Evolutionary conservation across 2,113 vertebrate genomes (phyloP).

Genomic region (Salvelinus namaycush): DNA sequence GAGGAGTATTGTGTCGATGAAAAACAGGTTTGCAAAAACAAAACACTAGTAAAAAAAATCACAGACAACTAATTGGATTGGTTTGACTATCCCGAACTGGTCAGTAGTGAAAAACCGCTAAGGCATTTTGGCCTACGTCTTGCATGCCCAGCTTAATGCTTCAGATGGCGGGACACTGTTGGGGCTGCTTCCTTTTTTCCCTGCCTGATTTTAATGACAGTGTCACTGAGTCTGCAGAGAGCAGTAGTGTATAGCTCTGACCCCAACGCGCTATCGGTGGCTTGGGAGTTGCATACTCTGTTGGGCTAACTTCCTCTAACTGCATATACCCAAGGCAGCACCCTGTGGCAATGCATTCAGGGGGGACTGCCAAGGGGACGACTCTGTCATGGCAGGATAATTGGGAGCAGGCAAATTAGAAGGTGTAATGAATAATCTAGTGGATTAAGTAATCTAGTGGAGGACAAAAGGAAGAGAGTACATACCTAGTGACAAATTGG

Average conservation of each 20-base stretch:
- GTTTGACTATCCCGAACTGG: too few relatives aligned
- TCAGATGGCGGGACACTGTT: neutral
- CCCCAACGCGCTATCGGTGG: neutral
- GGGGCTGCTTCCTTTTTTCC: neutral
- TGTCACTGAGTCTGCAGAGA: conserved; percentile 7
- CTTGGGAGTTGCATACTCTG: neutral
- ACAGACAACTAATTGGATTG: too few relatives aligned
- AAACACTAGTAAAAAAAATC: too few relatives aligned
- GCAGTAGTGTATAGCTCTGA: neutral
- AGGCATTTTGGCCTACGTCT: neutral
- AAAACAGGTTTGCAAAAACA: too few relatives aligned
- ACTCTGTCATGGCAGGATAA: neutral
- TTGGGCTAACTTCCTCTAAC: neutral
- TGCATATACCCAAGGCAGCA: neutral
- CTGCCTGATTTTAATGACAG: conserved; percentile 1
- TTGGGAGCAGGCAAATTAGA: neutral
- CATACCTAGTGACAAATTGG: neutral
- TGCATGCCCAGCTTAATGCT: neutral
- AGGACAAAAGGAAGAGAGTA: neutral
- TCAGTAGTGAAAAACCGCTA: too few relatives aligned
- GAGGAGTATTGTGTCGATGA: too few relatives aligned
- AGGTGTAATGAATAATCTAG: neutral
- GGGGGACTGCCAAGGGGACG: neutral
- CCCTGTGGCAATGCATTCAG: neutral
- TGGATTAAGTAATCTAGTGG: neutral